A percentile compares a stretch with the other conserved stretches of the same genome.
Conservation (phyloP, 2,888 invertebrate genomes). For the Polyommatus icarus region DNA sequence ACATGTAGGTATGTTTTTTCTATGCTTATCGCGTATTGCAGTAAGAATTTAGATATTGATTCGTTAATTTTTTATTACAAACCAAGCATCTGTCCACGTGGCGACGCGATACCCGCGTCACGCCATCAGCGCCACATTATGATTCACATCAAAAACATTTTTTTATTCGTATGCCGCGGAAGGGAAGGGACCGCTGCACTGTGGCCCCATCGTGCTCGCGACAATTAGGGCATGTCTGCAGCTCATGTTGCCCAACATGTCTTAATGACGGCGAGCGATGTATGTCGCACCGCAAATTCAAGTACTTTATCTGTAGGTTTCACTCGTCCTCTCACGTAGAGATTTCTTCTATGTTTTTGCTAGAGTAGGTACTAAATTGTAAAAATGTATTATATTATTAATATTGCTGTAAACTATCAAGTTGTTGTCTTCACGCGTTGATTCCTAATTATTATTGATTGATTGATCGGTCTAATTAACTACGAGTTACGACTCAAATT, state of each 20-base stretch:
- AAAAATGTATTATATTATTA: too few relatives aligned
- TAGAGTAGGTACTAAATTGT: too few relatives aligned
- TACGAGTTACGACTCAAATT: too few relatives aligned
- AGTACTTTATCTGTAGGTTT: background rate
- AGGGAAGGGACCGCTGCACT: background rate
- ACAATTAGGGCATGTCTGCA: slow-evolving; percentile 14
- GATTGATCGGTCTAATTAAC: too few relatives aligned
- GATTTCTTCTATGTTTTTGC: background rate
- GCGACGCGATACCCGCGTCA: background rate
- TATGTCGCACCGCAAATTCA: background rate
- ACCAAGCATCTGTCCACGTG: background rate
- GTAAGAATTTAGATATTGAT: background rate
- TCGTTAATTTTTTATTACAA: background rate
- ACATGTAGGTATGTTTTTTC: background rate
- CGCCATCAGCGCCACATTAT: background rate
- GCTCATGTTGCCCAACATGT: slow-evolving; percentile 15
- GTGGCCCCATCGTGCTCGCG: background rate
- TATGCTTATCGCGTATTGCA: background rate
- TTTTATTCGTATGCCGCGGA: background rate
- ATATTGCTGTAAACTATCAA: too few relatives aligned
- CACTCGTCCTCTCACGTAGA: background rate
- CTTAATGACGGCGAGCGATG: slow-evolving; percentile 2
- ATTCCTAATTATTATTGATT: too few relatives aligned
- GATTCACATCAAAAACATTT: slow-evolving; percentile 8
- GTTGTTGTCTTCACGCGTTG: too few relatives aligned